Base-by-base conservation (phyloP, 2,113 vertebrate genomes). In the Orientallactaga bullata region DNA sequence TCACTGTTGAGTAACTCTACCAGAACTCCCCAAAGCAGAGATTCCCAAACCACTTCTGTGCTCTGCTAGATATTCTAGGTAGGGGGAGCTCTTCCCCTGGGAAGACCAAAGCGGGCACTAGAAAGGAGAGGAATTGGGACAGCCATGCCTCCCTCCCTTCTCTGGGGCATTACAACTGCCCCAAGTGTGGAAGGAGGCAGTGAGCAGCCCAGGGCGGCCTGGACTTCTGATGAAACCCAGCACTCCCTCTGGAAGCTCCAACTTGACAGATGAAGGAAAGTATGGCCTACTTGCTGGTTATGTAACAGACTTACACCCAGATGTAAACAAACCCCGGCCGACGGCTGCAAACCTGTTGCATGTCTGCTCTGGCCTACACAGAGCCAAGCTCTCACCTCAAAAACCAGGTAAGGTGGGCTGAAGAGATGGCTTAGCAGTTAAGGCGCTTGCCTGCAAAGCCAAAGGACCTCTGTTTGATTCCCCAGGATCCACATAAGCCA, bases 251-350 rank as follows among this genome's bases (percentile, higher is more conserved):
- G 42, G 68, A 61, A 65, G 71, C 58, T 12, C 47, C 74, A 82
- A 37, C 84, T 84, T 77, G 26, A 72, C 7, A 89, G 63, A 42
- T 78, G 66, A 61, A 86, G 68, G 51, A 73, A 88, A 89, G 71
- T 3, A 13, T 16, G 68, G 72, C 91, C 89, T 80, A 23, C 58
- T 82, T 88, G 76, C 15, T 87, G 71, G 63, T 94, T 96, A 95
- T 51, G 21, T 78, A 95, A 96, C 72, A 79, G 72, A 69, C 74
- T 58, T 71, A 94, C 77, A 20, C 85, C 90, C 92, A 89, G 81
- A 95, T 80, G 66, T 37, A 94, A 93, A 93, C 77, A 89, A 89
- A 61, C 32, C 12, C 1, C 21, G 0, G n/a, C 82, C 89, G 42
- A 89, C 87, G 66, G 55, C 68, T n/a, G 47, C 82, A 78, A 42